Conservation (phyloP, 2,113 vertebrate genomes). For the Alethe diademata region DNA sequence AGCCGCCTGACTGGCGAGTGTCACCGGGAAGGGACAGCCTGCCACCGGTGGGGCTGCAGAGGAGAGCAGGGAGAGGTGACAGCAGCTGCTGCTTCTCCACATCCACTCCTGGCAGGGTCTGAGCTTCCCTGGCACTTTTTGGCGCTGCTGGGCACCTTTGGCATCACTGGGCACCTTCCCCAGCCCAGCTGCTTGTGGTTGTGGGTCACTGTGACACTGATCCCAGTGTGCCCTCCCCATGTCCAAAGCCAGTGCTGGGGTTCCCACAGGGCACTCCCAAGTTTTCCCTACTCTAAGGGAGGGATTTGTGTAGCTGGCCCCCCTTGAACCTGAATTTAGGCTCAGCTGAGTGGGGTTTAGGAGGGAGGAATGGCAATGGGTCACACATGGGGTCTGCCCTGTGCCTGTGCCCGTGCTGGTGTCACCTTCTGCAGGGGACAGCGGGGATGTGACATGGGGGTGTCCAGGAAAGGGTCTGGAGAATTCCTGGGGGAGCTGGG, state of each 20-base stretch:
- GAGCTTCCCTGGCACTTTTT: not conserved
- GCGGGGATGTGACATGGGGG: not conserved
- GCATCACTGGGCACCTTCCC: not conserved
- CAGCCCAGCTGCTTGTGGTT: accelerated
- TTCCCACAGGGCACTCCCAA: not conserved
- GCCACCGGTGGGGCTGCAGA: not conserved
- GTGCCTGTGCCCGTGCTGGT: accelerated
- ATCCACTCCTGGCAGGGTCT: accelerated
- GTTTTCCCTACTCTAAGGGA: not conserved
- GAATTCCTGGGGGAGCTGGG: not conserved
- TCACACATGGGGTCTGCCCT: not conserved
- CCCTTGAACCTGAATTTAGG: not conserved
- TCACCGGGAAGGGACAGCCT: not conserved
- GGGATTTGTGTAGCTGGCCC: not conserved
- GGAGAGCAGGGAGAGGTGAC: not conserved
- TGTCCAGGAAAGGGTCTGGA: not conserved
- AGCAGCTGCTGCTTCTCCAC: accelerated
- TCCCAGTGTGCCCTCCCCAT: not conserved
- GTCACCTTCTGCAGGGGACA: not conserved
- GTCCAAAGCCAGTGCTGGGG: not conserved
- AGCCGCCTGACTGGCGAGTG: not conserved
- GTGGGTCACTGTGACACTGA: accelerated
- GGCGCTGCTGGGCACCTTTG: not conserved
- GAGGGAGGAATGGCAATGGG: accelerated
- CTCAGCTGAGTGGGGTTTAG: not conserved